Evolutionary conservation across 23 tunicate species (phyloP).

Genomic region (Trididemnum clinides): DNA sequence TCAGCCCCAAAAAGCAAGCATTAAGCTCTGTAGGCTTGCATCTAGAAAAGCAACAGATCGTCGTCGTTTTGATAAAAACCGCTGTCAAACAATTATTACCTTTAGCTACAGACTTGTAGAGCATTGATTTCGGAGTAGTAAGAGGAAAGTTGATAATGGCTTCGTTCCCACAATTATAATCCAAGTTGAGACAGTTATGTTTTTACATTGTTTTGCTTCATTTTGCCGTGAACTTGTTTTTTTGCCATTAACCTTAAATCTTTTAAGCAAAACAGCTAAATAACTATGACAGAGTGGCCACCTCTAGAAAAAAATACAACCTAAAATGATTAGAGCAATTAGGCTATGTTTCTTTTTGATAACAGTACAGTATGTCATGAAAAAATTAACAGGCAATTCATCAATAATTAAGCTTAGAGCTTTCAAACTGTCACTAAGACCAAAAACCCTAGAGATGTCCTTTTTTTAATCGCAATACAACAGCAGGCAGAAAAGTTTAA

Average conservation of each 20-base stretch:
- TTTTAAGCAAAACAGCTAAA: neutral
- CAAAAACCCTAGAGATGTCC: neutral
- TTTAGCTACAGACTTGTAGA: too few relatives aligned
- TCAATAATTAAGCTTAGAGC: neutral
- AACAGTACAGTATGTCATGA: too few relatives aligned
- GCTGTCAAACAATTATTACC: neutral
- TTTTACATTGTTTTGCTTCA: neutral
- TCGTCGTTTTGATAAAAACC: neutral
- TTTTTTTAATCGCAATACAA: neutral
- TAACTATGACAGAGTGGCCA: neutral
- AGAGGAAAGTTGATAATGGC: too few relatives aligned
- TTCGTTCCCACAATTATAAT: neutral
- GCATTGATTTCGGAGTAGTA: too few relatives aligned
- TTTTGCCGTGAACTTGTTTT: neutral
- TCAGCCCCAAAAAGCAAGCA: neutral
- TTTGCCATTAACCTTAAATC: neutral
- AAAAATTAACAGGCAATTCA: too few relatives aligned
- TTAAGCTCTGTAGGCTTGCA: neutral
- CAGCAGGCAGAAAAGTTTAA: neutral
- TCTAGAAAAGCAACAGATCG: neutral
- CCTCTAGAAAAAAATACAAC: neutral
- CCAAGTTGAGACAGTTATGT: neutral
- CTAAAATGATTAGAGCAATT: neutral
- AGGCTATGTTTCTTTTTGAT: neutral
- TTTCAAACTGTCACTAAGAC: neutral